A percentile compares a stretch with the other conserved stretches of the same genome.
Conservation (phyloP, 2,888 invertebrate species). For the Pseudoips prasinana region DNA sequence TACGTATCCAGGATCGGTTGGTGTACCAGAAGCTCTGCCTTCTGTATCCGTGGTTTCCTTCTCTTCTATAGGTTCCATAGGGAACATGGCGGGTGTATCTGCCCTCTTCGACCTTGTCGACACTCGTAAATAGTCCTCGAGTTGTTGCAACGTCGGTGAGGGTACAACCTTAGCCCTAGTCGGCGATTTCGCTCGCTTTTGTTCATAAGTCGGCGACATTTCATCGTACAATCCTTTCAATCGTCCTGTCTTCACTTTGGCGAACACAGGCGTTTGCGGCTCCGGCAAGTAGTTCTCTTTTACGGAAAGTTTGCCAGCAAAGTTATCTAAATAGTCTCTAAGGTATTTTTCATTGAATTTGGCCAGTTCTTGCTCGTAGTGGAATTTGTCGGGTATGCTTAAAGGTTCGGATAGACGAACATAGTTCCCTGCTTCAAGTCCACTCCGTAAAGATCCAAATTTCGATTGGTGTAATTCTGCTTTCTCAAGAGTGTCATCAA, state of each 20-base stretch:
- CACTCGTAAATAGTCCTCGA: slow-evolving; percentile 71
- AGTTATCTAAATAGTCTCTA: slow-evolving; percentile 63
- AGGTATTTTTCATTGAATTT: slow-evolving; percentile 74
- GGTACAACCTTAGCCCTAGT: slow-evolving; percentile 62
- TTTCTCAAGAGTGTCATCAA: slow-evolving; percentile 48
- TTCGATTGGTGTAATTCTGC: slow-evolving; percentile 66
- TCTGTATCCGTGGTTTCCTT: slow-evolving; percentile 58
- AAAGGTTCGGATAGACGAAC: slow-evolving; percentile 67
- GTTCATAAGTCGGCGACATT: slow-evolving; percentile 60
- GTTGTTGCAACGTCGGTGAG: slow-evolving; percentile 72
- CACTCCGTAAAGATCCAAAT: slow-evolving; percentile 71
- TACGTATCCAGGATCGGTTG: slow-evolving; percentile 88
- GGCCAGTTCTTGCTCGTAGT: slow-evolving; percentile 70
- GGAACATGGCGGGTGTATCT: slow-evolving; percentile 70
- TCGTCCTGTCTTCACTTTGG: slow-evolving; percentile 68
- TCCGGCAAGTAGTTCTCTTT: slow-evolving; percentile 74
- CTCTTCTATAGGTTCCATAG: slow-evolving; percentile 80
- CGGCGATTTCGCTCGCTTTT: slow-evolving; percentile 60
- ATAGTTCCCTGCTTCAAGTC: slow-evolving; percentile 65
- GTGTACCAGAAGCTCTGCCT: slow-evolving; percentile 83
- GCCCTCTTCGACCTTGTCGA: slow-evolving; percentile 57
- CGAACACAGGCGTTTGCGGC: slow-evolving; percentile 72
- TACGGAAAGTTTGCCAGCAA: slow-evolving; percentile 59
- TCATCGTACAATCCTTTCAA: slow-evolving; percentile 65
- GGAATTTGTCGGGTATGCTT: slow-evolving; percentile 58